Evolutionary conservation across 2,113 vertebrate genomes (phyloP).

Genomic region (Hyla sarda): DNA sequence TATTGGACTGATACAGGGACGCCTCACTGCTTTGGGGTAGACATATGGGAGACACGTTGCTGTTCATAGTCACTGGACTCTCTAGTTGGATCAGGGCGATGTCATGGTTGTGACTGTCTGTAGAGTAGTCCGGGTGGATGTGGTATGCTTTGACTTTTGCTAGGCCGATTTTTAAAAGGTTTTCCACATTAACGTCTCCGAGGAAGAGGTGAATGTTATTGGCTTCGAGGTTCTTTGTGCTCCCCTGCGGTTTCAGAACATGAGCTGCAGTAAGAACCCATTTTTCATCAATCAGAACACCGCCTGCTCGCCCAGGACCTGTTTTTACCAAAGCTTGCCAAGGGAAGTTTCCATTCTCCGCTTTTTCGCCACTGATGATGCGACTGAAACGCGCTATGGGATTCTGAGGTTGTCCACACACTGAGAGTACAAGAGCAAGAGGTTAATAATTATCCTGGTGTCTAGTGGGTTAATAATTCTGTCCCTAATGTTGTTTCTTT

Average conservation of each 20-base stretch:
- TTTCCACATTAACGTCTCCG: slow-evolving; percentile 55
- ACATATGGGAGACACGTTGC: slow-evolving; percentile 82
- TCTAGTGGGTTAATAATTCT: no score
- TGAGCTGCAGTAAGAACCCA: slow-evolving; percentile 94
- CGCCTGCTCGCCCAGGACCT: slow-evolving; percentile 73
- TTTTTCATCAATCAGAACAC: slow-evolving; percentile 82
- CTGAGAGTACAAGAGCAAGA: slow-evolving; percentile 69
- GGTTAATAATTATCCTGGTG: no score
- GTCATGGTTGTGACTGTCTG: slow-evolving; percentile 77
- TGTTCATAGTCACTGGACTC: slow-evolving; percentile 75
- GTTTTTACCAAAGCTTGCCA: slow-evolving; percentile 80
- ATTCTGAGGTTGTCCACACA: slow-evolving; percentile 78
- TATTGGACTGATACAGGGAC: slow-evolving; percentile 28
- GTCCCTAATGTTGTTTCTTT: no score
- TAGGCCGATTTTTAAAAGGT: slow-evolving; percentile 62
- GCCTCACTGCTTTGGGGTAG: slow-evolving; percentile 74
- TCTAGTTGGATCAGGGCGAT: slow-evolving; percentile 86
- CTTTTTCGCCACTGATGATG: slow-evolving; percentile 76
- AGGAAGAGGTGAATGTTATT: slow-evolving; percentile 67
- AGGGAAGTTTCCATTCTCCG: slow-evolving; percentile 79
- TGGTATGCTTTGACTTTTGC: slow-evolving; percentile 72
- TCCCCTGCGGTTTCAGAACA: slow-evolving; percentile 66
- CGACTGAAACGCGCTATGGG: slow-evolving; percentile 63
- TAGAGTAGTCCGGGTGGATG: slow-evolving; percentile 79
- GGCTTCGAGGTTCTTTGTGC: slow-evolving; percentile 43